Conservation (phyloP, 2,888 invertebrate species). For the Ormyrus pomaceus region DNA sequence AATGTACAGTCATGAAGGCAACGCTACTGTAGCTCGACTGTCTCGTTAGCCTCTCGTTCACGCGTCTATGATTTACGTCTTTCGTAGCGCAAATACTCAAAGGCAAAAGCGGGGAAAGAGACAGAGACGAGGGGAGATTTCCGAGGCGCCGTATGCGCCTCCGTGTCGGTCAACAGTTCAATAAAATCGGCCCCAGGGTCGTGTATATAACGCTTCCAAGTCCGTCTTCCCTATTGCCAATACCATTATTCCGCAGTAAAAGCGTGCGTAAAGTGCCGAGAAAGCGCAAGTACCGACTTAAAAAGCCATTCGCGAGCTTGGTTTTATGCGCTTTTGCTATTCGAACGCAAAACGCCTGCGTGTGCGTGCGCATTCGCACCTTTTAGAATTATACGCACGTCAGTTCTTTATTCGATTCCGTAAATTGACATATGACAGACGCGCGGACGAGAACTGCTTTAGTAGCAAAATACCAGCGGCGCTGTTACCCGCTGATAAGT, state of each 20-base stretch:
- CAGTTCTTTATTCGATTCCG: slow-evolving; percentile 23
- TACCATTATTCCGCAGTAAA: slow-evolving; percentile 64
- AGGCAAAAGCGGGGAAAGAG: neutral
- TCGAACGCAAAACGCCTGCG: neutral
- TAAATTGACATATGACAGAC: neutral
- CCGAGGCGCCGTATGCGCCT: slow-evolving; percentile 1
- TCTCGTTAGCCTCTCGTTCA: slow-evolving; percentile 37
- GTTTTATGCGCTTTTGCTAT: slow-evolving; percentile 16
- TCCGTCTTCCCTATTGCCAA: slow-evolving; percentile 59
- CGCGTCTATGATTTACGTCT: slow-evolving; percentile 35
- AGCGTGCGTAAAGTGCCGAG: slow-evolving; percentile 59
- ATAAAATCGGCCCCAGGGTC: slow-evolving; percentile 32
- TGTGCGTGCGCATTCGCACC: neutral
- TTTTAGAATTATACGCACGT: too few species aligned
- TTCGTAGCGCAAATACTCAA: slow-evolving; percentile 18
- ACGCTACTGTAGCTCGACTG: neutral
- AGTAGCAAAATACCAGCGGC: too few species aligned
- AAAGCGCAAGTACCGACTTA: slow-evolving; percentile 38
- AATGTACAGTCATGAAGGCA: slow-evolving; percentile 6
- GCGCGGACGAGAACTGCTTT: too few species aligned
- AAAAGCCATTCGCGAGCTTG: slow-evolving; percentile 43
- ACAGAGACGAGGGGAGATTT: neutral
- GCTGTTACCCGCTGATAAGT: neutral
- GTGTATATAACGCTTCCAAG: slow-evolving; percentile 3
- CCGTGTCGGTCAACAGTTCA: slow-evolving; percentile 30